Evolutionary conservation across 1,140 invertebrate genomes (phyloP).

Genomic region (Pseudachorutes palmiensis): DNA sequence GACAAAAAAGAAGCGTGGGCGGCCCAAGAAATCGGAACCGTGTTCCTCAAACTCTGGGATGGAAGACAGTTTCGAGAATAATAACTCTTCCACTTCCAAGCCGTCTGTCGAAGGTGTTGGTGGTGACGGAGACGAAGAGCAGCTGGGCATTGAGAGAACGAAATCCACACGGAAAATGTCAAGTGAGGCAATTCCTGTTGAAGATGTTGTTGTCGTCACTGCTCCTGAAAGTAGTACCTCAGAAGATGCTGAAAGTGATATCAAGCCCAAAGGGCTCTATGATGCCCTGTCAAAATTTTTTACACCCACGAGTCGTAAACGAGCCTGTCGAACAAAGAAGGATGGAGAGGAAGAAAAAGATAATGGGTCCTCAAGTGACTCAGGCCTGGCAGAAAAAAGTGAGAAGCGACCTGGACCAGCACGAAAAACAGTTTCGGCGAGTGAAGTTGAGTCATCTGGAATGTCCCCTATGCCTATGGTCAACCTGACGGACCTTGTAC

Average conservation of each 20-base stretch:
- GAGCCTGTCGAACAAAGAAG: conserved; percentile 18
- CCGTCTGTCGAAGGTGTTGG: too few species aligned
- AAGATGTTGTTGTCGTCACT: too few species aligned
- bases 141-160: too few species aligned
- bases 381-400: neutral
- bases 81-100: neutral
- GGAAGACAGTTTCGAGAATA: neutral
- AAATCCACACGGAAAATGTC: too few species aligned
- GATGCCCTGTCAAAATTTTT: conserved; percentile 43
- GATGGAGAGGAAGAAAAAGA: conserved; percentile 16
- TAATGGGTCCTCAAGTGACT: neutral
- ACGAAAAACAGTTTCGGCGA: neutral
- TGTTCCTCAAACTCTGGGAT: too few species aligned
- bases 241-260: conserved; percentile 26
- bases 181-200: too few species aligned
- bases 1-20: conserved; percentile 3
- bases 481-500: neutral
- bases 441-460: neutral
- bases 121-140: too few species aligned
- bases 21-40: conserved; percentile 5
- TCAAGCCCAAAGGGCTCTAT: conserved; percentile 34
- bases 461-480: neutral
- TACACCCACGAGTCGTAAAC: conserved; percentile 40
- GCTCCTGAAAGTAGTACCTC: too few species aligned
- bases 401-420: neutral